Evolutionary conservation across 2,888 invertebrate species (phyloP).

Genomic region (Prosopocoilus inquinatus): DNA sequence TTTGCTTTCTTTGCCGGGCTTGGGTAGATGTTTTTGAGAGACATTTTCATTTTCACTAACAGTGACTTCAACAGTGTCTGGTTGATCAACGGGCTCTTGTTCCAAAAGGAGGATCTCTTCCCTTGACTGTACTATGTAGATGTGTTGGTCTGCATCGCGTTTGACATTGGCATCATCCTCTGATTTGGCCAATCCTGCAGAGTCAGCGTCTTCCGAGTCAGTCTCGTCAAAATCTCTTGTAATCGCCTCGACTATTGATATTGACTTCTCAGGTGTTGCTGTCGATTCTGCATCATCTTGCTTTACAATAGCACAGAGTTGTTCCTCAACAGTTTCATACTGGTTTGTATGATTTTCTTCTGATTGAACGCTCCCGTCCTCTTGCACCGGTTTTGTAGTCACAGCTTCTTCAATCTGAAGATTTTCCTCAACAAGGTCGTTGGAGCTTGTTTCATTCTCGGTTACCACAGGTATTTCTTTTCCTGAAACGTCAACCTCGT

Average conservation of each 20-base stretch:
- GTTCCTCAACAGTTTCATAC: conserved; percentile 10
- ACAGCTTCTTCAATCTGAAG: not conserved
- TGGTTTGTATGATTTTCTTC: not conserved
- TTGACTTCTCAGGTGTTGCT: not conserved
- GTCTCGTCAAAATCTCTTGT: conserved; percentile 20
- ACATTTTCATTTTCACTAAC: conserved; percentile 14
- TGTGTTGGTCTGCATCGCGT: conserved; percentile 1
- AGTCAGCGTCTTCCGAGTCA: conserved; percentile 6
- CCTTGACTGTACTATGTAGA: conserved; percentile 7
- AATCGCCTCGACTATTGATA: conserved; percentile 19
- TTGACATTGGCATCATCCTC: conserved; percentile 2
- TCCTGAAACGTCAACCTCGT: not conserved
- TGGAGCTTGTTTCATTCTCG: not conserved
- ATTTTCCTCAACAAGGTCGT: no score
- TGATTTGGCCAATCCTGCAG: not conserved
- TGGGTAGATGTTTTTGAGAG: not conserved
- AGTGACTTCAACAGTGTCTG: conserved; percentile 16
- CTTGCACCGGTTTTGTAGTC: not conserved
- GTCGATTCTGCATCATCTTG: conserved; percentile 3
- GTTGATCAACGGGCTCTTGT: not conserved
- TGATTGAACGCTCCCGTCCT: no score
- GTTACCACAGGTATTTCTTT: not conserved
- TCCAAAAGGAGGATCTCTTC: conserved; percentile 2
- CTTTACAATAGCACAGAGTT: conserved; percentile 10
- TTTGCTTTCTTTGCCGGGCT: conserved; percentile 1